Conservation (phyloP, 1,140 invertebrate species). For the Cydia amplana region DNA sequence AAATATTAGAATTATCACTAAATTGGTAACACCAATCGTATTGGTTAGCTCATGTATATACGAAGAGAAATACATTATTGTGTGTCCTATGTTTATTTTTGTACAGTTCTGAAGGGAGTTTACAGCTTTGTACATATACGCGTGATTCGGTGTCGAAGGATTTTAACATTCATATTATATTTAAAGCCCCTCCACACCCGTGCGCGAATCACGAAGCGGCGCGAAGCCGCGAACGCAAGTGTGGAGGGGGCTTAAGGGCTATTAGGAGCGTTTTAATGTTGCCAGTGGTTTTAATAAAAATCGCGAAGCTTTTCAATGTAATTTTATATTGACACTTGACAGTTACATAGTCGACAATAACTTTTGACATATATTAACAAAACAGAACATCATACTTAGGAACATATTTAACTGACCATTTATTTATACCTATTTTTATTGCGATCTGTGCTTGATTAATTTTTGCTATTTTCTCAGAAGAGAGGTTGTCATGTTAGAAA, state of each 20-base stretch:
- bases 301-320: not conserved
- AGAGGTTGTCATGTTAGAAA: not conserved
- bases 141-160: conserved; percentile 19
- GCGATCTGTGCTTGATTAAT: no score
- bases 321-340: not conserved
- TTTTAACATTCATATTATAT: conserved; percentile 21
- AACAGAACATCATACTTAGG: not conserved
- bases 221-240: no score
- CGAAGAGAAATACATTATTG: conserved; percentile 46
- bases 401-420: not conserved
- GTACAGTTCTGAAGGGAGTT: conserved; percentile 49
- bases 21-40: conserved; percentile 67
- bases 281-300: conserved; percentile 18
- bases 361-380: not conserved
- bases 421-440: no score
- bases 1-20: conserved; percentile 51
- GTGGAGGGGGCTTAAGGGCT: no score
- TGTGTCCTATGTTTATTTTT: conserved; percentile 64
- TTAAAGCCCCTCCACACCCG: no score
- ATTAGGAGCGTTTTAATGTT: not conserved
- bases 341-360: conserved; percentile 3
- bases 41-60: conserved; percentile 56
- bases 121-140: conserved; percentile 16
- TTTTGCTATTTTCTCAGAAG: not conserved
- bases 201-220: no score